These are phyloP conservation scores for Acrobasis consociella DNA, from an alignment of 2,888 invertebrate species.

Conservation along the genomic window DNA sequence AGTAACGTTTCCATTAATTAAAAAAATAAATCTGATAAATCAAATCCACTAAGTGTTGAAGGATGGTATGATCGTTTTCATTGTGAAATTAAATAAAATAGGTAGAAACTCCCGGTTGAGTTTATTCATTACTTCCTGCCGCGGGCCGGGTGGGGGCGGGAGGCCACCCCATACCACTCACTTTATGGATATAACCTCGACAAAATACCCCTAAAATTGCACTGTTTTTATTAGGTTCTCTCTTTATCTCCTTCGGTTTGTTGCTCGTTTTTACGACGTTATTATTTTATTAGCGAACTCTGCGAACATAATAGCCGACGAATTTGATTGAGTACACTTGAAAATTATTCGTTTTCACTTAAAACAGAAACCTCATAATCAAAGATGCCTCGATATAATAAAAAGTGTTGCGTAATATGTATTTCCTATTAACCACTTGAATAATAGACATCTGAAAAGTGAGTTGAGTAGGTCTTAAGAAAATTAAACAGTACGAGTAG, in stretches of 20 bases:
- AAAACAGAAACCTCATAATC: constrained; percentile 5
- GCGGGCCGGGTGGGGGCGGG: constrained; percentile 49
- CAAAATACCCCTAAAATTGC: constrained; percentile 83
- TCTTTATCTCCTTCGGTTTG: constrained; percentile 81
- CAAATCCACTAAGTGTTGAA: constrained; percentile 54
- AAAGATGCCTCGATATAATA: neutral
- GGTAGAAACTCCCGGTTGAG: constrained; percentile 74
- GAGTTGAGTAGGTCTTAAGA: neutral
- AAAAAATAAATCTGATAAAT: constrained; percentile 43
- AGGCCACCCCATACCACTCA: constrained; percentile 62
- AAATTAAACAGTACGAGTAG: neutral
- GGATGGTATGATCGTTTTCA: constrained; percentile 66
- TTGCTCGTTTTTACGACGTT: constrained; percentile 74
- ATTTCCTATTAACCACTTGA: neutral
- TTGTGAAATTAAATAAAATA: constrained; percentile 76
- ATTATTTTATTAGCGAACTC: constrained; percentile 76
- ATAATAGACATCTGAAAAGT: neutral
- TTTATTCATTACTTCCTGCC: constrained; percentile 80
- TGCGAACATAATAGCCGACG: constrained; percentile 46
- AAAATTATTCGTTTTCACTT: constrained; percentile 28
- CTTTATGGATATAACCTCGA: constrained; percentile 83
- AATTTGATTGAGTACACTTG: constrained; percentile 29
- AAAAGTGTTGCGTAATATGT: neutral
- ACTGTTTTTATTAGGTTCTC: constrained; percentile 82
- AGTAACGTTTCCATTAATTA: constrained; percentile 1